Conservation (phyloP, 2,888 invertebrate genomes). For the Ophraella communa region DNA sequence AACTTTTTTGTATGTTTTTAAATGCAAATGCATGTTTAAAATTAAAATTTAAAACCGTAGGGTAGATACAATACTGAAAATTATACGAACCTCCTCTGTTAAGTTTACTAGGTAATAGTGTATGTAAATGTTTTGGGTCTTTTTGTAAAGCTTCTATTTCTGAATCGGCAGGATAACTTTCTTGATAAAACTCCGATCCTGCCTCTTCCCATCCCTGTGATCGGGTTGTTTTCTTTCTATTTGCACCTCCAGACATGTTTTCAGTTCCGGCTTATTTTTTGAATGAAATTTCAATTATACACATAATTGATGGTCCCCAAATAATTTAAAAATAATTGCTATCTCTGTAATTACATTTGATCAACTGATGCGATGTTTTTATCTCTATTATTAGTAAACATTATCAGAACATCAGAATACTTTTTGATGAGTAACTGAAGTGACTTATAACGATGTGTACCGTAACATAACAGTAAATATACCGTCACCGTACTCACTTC, state of each 20-base stretch:
- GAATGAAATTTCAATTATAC: not conserved
- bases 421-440: not conserved
- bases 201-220: constrained; percentile 84
- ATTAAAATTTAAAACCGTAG: no score
- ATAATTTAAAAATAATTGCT: not conserved
- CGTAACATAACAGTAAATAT: no score
- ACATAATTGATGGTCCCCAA: not conserved
- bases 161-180: constrained; percentile 73
- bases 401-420: not conserved
- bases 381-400: not conserved
- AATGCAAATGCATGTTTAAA: no score
- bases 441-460: not conserved
- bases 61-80: not conserved
- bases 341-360: not conserved
- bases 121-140: constrained; percentile 78
- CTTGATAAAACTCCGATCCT: constrained; percentile 84
- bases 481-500: no score
- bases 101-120: constrained; percentile 80
- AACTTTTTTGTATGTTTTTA: no score
- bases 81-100: constrained; percentile 69
- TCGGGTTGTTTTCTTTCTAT: constrained; percentile 62
- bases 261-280: not conserved
- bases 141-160: constrained; percentile 73
- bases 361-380: not conserved
- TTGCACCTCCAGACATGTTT: constrained; percentile 67